Evolutionary conservation across 1,140 invertebrate genomes (phyloP).

Genomic region (Dinothrombium tinctorium): DNA sequence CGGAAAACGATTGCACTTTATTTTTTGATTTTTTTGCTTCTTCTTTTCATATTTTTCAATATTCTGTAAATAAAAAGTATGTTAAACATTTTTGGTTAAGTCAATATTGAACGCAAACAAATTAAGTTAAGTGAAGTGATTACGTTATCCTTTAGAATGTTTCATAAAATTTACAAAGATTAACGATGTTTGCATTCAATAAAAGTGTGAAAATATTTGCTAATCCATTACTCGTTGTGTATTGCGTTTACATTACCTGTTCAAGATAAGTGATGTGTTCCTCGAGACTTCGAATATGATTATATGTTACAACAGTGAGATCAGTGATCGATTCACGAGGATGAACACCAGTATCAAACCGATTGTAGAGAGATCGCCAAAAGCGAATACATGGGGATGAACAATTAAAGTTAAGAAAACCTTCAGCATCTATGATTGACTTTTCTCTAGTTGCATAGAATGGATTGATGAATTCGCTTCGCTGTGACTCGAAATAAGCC

Average conservation of each 20-base stretch:
- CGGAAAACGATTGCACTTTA: too few species aligned
- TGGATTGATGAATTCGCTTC: slow-evolving; percentile 80
- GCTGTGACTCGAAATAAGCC: slow-evolving; percentile 68
- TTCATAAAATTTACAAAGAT: too few species aligned
- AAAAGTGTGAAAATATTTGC: too few species aligned
- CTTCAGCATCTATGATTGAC: slow-evolving; percentile 24
- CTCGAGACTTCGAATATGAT: slow-evolving; percentile 63
- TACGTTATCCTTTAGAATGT: too few species aligned
- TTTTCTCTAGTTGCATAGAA: slow-evolving; percentile 44
- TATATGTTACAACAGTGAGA: slow-evolving; percentile 46
- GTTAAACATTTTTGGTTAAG: slow-evolving; percentile 1
- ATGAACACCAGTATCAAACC: slow-evolving; percentile 86
- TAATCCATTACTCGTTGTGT: too few species aligned
- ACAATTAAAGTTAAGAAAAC: slow-evolving; percentile 2
- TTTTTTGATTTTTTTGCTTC: background rate
- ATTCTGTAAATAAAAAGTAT: background rate
- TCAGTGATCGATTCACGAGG: slow-evolving; percentile 70
- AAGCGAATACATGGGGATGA: slow-evolving; percentile 56
- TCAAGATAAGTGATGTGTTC: slow-evolving; percentile 68
- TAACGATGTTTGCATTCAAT: too few species aligned
- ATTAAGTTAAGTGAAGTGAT: background rate
- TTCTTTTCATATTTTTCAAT: background rate
- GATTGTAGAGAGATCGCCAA: slow-evolving; percentile 89
- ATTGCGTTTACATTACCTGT: too few species aligned
- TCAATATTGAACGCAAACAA: background rate